Conservation (phyloP, 2,888 invertebrate genomes). For the Mechanitis mazaeus region DNA sequence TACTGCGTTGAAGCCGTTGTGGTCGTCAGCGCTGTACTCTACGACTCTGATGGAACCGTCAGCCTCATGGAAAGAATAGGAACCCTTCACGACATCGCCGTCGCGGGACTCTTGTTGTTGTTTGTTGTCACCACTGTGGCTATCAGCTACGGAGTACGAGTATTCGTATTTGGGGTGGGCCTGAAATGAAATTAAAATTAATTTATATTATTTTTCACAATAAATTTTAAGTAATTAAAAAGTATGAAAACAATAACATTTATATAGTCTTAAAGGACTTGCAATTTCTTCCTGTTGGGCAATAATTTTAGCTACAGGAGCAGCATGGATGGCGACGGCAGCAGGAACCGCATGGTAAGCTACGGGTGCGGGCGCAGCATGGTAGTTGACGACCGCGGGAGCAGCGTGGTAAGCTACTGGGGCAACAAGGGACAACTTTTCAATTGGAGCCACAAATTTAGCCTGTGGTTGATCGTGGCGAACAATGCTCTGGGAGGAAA, state of each 20-base stretch:
- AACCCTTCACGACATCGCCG: slow-evolving; percentile 70
- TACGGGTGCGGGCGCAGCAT: slow-evolving; percentile 36
- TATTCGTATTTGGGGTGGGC: slow-evolving; percentile 70
- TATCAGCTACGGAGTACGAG: slow-evolving; percentile 74
- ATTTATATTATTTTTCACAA: too few relatives aligned
- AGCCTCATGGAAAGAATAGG: slow-evolving; percentile 67
- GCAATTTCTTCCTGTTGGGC: slow-evolving; percentile 37
- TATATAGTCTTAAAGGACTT: slow-evolving; percentile 20
- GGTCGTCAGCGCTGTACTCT: slow-evolving; percentile 70
- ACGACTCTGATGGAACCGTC: slow-evolving; percentile 71
- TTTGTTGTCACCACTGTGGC: slow-evolving; percentile 77
- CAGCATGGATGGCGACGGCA: slow-evolving; percentile 30
- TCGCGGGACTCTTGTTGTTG: slow-evolving; percentile 71
- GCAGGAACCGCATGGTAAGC: slow-evolving; percentile 44
- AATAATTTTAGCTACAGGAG: slow-evolving; percentile 38
- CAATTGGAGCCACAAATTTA: slow-evolving; percentile 29
- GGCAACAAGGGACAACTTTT: slow-evolving; percentile 38
- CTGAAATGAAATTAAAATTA: slow-evolving; percentile 31
- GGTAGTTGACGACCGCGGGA: slow-evolving; percentile 31
- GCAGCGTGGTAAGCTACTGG: slow-evolving; percentile 33
- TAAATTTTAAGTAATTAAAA: too few relatives aligned
- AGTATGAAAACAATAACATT: too few relatives aligned
- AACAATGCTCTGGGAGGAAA: slow-evolving; percentile 63
- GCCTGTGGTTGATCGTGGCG: slow-evolving; percentile 57
- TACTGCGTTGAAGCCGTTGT: slow-evolving; percentile 62